A percentile compares a stretch with the other conserved stretches of the same genome.
Conservation (phyloP, 1,140 invertebrate species). For the Rhyzopertha dominica region DNA sequence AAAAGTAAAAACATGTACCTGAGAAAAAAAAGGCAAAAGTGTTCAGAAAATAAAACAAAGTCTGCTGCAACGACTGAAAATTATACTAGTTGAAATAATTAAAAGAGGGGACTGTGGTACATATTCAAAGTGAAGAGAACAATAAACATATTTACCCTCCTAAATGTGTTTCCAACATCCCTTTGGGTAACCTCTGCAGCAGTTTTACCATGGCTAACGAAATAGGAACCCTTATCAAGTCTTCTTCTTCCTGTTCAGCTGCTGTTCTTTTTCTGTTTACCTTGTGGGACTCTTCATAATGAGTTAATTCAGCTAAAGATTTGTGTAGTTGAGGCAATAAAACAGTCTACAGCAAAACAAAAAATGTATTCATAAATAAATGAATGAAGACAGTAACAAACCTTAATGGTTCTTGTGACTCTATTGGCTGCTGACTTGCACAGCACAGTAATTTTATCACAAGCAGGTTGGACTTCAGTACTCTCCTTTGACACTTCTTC, state of each 20-base stretch:
- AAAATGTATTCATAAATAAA: not conserved
- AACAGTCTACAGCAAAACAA: slow-evolving; percentile 46
- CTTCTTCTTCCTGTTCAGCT: slow-evolving; percentile 73
- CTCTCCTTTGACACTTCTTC: slow-evolving; percentile 27
- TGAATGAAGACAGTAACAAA: slow-evolving; percentile 2
- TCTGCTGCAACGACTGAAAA: too few relatives aligned
- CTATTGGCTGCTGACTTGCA: slow-evolving; percentile 66
- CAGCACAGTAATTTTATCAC: slow-evolving; percentile 55
- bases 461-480: slow-evolving; percentile 32
- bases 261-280: slow-evolving; percentile 63
- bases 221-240: slow-evolving; percentile 85
- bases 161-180: slow-evolving; percentile 69
- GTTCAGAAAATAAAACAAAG: too few relatives aligned
- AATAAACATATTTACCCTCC: slow-evolving; percentile 75
- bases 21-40: too few relatives aligned
- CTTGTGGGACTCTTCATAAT: slow-evolving; percentile 76
- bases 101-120: too few relatives aligned
- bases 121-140: too few relatives aligned
- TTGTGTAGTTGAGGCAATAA: slow-evolving; percentile 62
- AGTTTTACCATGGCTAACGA: slow-evolving; percentile 89
- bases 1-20: slow-evolving; percentile 12
- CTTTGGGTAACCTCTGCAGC: slow-evolving; percentile 77
- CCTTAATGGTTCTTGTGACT: slow-evolving; percentile 62
- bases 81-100: too few relatives aligned
- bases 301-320: slow-evolving; percentile 66